phyloP scores from a whole-genome alignment of 2,888 invertebrate genomes.

The Empis livida region DNA sequence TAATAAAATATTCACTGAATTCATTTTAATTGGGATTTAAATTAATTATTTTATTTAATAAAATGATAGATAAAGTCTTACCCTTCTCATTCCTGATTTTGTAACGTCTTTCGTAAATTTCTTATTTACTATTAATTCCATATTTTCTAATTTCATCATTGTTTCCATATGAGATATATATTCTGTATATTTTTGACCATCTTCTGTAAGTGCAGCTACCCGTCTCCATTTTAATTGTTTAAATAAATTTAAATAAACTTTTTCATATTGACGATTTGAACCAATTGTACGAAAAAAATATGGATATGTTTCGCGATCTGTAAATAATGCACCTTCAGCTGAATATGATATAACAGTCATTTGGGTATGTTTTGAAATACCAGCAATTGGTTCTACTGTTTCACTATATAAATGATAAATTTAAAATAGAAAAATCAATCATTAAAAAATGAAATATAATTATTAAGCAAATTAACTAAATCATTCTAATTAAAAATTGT shows the following conservation, averaged over 20 bases:
- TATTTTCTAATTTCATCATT: constrained; percentile 45
- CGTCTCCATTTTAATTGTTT: constrained; percentile 51
- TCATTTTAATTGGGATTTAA: too few relatives aligned
- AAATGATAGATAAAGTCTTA: too few relatives aligned
- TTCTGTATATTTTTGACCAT: constrained; percentile 65
- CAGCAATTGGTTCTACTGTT: constrained; percentile 66
- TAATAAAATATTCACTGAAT: too few relatives aligned
- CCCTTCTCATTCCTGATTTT: constrained; percentile 44
- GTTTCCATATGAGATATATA: constrained; percentile 60
- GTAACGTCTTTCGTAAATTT: constrained; percentile 52
- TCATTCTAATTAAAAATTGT: too few relatives aligned
- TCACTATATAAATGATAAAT: constrained; percentile 54
- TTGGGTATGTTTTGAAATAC: constrained; percentile 58
- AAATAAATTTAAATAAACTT: constrained; percentile 50
- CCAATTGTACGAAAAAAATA: constrained; percentile 71
- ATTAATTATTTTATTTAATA: too few relatives aligned
- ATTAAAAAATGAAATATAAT: too few relatives aligned
- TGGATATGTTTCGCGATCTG: constrained; percentile 55
- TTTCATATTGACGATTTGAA: constrained; percentile 48
- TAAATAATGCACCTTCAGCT: constrained; percentile 61
- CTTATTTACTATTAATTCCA: constrained; percentile 51
- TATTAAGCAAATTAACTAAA: too few relatives aligned
- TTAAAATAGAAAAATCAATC: too few relatives aligned
- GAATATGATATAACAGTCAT: constrained; percentile 65
- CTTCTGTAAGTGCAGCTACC: constrained; percentile 64